Conservation (phyloP, 2,113 vertebrate genomes). For the Oplegnathus fasciatus region DNA sequence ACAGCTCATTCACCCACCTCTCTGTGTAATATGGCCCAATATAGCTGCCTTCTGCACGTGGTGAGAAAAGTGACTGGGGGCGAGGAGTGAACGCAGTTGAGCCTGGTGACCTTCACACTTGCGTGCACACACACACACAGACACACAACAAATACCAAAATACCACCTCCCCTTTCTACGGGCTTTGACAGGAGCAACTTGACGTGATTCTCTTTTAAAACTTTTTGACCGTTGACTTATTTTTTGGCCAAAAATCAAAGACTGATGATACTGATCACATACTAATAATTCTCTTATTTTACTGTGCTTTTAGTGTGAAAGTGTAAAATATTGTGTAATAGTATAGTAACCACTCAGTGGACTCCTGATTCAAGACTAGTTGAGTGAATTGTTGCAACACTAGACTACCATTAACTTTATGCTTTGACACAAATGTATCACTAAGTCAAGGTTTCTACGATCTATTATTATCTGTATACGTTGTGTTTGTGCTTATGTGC, state of each 20-base stretch:
- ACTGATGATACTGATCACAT: not conserved
- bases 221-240: not conserved
- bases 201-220: not conserved
- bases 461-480: not conserved
- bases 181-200: not conserved
- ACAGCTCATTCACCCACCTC: constrained; percentile 16
- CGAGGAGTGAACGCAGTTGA: not conserved
- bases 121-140: not conserved
- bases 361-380: not conserved
- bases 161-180: not conserved
- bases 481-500: constrained; percentile 5
- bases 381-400: not conserved
- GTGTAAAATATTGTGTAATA: not conserved
- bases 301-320: not conserved
- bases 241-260: not conserved
- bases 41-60: constrained; percentile 55
- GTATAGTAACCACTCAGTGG: not conserved
- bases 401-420: not conserved
- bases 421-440: too few species aligned
- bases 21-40: constrained; percentile 33
- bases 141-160: constrained; percentile 5
- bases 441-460: not conserved
- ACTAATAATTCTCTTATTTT: not conserved
- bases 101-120: constrained; percentile 18
- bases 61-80: constrained; percentile 14